Evolutionary conservation across 2,888 invertebrate genomes (phyloP).

Genomic region (Chironomus riparius): DNA sequence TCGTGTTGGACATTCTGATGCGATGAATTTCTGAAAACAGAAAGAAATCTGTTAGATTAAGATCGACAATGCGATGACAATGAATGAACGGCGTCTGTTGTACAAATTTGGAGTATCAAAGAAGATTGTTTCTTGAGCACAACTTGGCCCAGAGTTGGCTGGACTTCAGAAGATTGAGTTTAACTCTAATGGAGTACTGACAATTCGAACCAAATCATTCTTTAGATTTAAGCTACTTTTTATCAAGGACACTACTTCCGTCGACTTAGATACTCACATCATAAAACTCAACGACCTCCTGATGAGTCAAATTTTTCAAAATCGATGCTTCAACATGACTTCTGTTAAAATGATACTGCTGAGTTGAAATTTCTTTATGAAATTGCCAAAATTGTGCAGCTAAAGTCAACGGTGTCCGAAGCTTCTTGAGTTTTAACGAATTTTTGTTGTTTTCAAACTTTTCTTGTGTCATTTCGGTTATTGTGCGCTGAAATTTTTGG

Average conservation of each 20-base stretch:
- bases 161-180: no score
- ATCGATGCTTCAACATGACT: conserved; percentile 68
- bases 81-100: no score
- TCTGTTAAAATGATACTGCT: conserved; percentile 80
- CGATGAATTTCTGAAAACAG: neutral
- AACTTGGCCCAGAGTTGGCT: no score
- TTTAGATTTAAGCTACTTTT: no score
- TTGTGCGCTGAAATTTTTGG: conserved; percentile 36
- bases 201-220: no score
- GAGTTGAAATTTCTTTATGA: conserved; percentile 70
- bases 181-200: no score
- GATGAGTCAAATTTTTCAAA: conserved; percentile 59
- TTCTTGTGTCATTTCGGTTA: conserved; percentile 58
- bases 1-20: neutral
- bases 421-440: conserved; percentile 61
- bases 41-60: no score
- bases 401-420: conserved; percentile 81
- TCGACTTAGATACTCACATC: no score
- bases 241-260: no score
- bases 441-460: conserved; percentile 69
- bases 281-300: conserved; percentile 65
- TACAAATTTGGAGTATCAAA: no score
- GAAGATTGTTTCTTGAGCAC: no score
- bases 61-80: no score
- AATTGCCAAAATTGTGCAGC: conserved; percentile 54